Conservation (phyloP, 2,888 invertebrate genomes). For the Xylota segnis region DNA sequence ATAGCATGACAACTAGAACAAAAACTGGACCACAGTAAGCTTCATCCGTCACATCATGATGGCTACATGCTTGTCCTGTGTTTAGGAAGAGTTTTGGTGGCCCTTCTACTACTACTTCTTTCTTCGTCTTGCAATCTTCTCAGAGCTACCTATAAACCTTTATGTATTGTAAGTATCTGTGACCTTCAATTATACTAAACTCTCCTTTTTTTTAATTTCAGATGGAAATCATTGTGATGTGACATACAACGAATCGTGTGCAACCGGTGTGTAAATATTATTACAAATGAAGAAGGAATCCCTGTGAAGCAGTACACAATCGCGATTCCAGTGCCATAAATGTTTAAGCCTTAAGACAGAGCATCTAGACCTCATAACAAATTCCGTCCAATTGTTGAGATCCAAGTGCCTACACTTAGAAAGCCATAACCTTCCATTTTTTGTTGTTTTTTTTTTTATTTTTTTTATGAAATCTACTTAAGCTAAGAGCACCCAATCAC, state of each 20-base stretch:
- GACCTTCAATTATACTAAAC: neutral
- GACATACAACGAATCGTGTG: slow-evolving; percentile 55
- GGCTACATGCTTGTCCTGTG: too few relatives aligned
- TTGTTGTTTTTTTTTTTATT: neutral
- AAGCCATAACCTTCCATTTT: slow-evolving; percentile 69
- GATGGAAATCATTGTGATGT: slow-evolving; percentile 68
- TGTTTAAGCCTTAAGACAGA: slow-evolving; percentile 72
- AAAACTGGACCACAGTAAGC: too few relatives aligned
- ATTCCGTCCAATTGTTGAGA: slow-evolving; percentile 80
- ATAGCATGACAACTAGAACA: too few relatives aligned
- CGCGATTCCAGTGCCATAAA: slow-evolving; percentile 76
- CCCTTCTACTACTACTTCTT: too few relatives aligned
- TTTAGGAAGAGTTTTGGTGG: too few relatives aligned
- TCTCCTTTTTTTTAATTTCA: slow-evolving; percentile 40
- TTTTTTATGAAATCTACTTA: slow-evolving; percentile 44
- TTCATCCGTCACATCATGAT: too few relatives aligned
- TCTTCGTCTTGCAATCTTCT: too few relatives aligned
- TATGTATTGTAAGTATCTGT: too few relatives aligned
- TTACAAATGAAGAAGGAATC: slow-evolving; percentile 61
- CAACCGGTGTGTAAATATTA: slow-evolving; percentile 69
- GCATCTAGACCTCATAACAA: slow-evolving; percentile 77
- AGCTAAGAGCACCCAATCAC: slow-evolving; percentile 71
- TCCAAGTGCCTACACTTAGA: slow-evolving; percentile 79
- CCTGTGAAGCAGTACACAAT: slow-evolving; percentile 38
- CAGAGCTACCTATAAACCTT: too few relatives aligned